These are phyloP conservation scores for Orbicella faveolata DNA, from an alignment of 64 coral and sea anemone species.

Conservation along the genomic window DNA sequence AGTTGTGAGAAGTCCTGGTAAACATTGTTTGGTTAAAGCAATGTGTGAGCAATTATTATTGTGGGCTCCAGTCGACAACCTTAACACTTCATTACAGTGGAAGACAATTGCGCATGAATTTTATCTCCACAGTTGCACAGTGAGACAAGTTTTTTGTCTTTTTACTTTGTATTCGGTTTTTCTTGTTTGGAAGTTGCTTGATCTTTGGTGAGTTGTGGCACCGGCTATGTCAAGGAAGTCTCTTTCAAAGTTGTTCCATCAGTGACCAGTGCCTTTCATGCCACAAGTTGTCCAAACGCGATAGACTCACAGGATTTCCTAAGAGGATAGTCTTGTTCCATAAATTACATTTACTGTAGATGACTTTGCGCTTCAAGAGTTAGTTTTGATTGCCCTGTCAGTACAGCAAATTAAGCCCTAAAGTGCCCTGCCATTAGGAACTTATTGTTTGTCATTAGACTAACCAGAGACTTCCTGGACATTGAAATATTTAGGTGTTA, in stretches of 20 bases:
- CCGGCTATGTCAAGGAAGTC: background rate
- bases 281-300: no score
- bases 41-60: slow-evolving; percentile 96
- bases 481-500: background rate
- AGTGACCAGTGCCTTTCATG: background rate
- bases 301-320: no score
- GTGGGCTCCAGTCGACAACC: slow-evolving; percentile 68
- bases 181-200: slow-evolving; percentile 1
- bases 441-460: background rate
- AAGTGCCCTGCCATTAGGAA: background rate
- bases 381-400: background rate
- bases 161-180: slow-evolving; percentile 81
- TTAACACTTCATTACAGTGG: slow-evolving; percentile 98
- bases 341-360: no score
- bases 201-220: slow-evolving; percentile 12
- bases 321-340: no score
- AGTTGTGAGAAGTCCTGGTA: slow-evolving; percentile 8
- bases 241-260: background rate
- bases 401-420: background rate
- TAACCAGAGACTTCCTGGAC: background rate
- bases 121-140: slow-evolving; percentile 96
- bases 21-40: slow-evolving; percentile 60
- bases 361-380: background rate
- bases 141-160: slow-evolving; percentile 96
- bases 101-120: slow-evolving; percentile 99